Base-by-base conservation (phyloP, 2,888 invertebrate genomes). In the Drosophila subsilvestris region DNA sequence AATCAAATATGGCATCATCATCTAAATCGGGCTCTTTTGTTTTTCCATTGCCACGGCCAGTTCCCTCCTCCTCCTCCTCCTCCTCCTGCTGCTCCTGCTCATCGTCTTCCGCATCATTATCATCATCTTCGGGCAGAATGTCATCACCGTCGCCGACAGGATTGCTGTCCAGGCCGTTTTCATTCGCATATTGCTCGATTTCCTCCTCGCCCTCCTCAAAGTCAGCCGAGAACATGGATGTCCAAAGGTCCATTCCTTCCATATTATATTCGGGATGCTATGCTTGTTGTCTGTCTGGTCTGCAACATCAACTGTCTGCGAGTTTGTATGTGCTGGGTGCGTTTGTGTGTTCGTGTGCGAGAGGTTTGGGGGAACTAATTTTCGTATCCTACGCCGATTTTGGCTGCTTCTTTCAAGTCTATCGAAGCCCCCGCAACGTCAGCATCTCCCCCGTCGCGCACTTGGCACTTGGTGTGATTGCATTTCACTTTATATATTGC, bases 171-270 rank as follows among this genome's bases (percentile, higher is more conserved):
- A 63, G 42, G 18, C 63, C 71, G 27, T 73, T 63, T 14, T 44
- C 67, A n/a, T 76, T 69, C 12, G 50, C 76, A 29, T 51, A 67
- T 47, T 72, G 62, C 32, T 57, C 54, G 14, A 48, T 56, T 27
- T 27, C 32, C 20, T 63, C 66, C 57, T 78, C 79, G 0, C 74
- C 76, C 27, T 78, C 81, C n/a, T 86, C 83, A 57, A 86, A 88
- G 29, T 90, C 90, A 5, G 80, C 71, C 32, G 86, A 88, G 73
- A 90, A 90, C 90, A 90, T 90, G 20, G 86, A 88, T 63, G 87
- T 90, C 90, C 90, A 90, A 18, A 90, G 80, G 51, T 90, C 90
- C 74, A 90, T 80, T 51, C 85, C 80, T 53, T 90, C 90, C 89
- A 90, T 90, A 63, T 80, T 74, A 25, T 25, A 4, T 25, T 25